Conservation (phyloP, 2,113 vertebrate genomes). For the Melanerpes aurifrons region DNA sequence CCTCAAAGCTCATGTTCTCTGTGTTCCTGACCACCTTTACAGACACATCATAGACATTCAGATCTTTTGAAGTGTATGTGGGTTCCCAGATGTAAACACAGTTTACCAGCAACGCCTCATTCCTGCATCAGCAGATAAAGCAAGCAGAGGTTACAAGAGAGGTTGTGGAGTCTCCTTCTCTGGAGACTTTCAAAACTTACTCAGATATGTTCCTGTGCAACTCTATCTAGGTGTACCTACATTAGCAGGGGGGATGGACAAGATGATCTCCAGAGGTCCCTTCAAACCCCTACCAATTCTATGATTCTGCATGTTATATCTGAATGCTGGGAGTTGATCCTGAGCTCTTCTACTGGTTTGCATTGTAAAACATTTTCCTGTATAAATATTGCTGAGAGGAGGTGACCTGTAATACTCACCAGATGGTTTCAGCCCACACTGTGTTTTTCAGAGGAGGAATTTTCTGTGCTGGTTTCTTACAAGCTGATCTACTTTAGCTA, state of each 20-base stretch:
- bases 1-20: neutral
- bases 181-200: no score
- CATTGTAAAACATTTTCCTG: neutral
- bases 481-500: slow-evolving; percentile 53
- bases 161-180: no score
- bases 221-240: no score
- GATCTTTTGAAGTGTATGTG: neutral
- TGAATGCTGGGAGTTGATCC: neutral
- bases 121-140: neutral
- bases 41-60: neutral
- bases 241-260: no score
- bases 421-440: slow-evolving; percentile 60
- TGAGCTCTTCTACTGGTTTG: neutral
- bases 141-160: no score
- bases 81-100: neutral
- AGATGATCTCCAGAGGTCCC: no score
- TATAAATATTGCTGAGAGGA: neutral
- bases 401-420: slow-evolving; percentile 17
- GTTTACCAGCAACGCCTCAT: neutral
- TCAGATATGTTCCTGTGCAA: no score
- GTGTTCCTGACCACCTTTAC: neutral
- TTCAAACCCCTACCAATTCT: no score
- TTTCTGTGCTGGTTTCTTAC: slow-evolving; percentile 19
- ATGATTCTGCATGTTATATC: neutral
- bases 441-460: neutral